Conservation (phyloP, 2,113 vertebrate species). For the Osmerus eperlanus region DNA sequence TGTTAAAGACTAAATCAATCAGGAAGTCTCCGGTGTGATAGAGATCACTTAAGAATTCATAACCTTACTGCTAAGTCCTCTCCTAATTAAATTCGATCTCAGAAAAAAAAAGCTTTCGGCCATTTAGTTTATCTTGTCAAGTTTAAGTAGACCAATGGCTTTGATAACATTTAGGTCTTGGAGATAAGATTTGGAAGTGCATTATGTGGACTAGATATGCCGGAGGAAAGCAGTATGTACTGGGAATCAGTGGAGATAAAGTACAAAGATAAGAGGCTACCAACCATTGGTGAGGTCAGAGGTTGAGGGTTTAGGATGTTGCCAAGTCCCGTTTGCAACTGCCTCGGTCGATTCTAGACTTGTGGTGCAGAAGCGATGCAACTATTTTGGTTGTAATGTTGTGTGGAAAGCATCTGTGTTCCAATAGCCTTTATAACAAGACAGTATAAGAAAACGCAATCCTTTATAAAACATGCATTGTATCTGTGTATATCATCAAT, state of each 20-base stretch:
- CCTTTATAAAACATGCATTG: no score
- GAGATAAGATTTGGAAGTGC: constrained; percentile 63
- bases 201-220: constrained; percentile 58
- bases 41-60: constrained; percentile 66
- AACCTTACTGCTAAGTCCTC: constrained; percentile 52
- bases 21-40: constrained; percentile 54
- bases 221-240: constrained; percentile 52
- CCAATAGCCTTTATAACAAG: no score
- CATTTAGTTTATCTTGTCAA: constrained; percentile 61
- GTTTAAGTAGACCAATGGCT: constrained; percentile 69
- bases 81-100: constrained; percentile 66
- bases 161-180: constrained; percentile 65
- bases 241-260: constrained; percentile 33
- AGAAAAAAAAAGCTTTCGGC: constrained; percentile 50
- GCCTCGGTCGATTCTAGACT: background rate
- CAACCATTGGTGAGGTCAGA: constrained; percentile 36
- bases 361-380: background rate
- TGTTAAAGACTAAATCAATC: constrained; percentile 56
- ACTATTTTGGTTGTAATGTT: background rate
- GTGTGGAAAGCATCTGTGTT: background rate
- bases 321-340: constrained; percentile 5
- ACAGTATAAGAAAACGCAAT: no score
- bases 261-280: constrained; percentile 10
- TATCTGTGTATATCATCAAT: no score
- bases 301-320: constrained; percentile 34